Evolutionary conservation across 2,888 invertebrate species (phyloP).

Genomic region (Aproaerema taeniolella): DNA sequence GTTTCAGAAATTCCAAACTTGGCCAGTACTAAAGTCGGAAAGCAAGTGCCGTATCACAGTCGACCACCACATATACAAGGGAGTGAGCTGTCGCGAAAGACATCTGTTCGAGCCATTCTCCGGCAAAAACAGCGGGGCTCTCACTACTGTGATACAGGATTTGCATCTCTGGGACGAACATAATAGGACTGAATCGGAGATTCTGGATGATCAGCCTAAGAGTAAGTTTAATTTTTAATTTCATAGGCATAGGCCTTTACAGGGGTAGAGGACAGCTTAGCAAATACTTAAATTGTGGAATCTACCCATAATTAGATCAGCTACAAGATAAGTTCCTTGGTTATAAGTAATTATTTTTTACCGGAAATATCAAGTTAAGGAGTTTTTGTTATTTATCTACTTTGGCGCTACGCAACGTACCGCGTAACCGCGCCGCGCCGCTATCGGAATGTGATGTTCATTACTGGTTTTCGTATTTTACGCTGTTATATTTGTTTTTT

Average conservation of each 20-base stretch:
- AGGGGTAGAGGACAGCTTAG: too few relatives aligned
- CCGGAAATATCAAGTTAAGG: too few relatives aligned
- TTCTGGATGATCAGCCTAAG: constrained; percentile 62
- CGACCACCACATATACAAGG: constrained; percentile 85
- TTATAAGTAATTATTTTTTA: too few relatives aligned
- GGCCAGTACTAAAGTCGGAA: constrained; percentile 85
- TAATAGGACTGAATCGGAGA: constrained; percentile 54
- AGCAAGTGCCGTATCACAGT: constrained; percentile 85
- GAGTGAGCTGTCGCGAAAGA: constrained; percentile 83
- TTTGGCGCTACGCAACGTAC: too few relatives aligned
- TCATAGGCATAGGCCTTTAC: too few relatives aligned
- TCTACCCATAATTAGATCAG: not conserved
- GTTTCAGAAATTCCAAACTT: constrained; percentile 81
- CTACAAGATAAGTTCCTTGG: not conserved
- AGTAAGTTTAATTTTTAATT: constrained; percentile 35
- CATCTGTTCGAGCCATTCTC: constrained; percentile 88
- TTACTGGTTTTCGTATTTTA: too few relatives aligned
- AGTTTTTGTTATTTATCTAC: too few relatives aligned
- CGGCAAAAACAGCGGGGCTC: constrained; percentile 83
- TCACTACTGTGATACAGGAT: constrained; percentile 80
- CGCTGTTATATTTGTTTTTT: too few relatives aligned
- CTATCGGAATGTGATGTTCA: too few relatives aligned
- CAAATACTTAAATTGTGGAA: too few relatives aligned
- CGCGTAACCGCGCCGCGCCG: too few relatives aligned
- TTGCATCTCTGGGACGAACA: constrained; percentile 76